Conservation (phyloP, 2,888 invertebrate species). For the Plusia festucae region DNA sequence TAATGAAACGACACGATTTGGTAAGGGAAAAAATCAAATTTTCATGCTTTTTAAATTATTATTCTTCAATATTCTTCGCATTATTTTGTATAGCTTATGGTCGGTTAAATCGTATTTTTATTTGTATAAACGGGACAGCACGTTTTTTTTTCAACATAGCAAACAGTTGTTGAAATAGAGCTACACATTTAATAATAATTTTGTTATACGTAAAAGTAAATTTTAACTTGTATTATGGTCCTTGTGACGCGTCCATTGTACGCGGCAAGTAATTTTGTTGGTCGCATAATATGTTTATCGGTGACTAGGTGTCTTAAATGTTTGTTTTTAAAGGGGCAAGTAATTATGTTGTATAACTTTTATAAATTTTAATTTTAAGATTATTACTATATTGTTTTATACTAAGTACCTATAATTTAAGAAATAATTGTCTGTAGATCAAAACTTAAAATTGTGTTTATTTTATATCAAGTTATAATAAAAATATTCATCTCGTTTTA, state of each 20-base stretch:
- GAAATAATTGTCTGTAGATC: not conserved
- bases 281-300: not conserved
- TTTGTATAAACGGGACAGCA: not conserved
- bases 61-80: not conserved
- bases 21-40: not conserved
- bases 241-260: not conserved
- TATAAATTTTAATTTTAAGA: not conserved
- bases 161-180: not conserved
- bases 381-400: not conserved
- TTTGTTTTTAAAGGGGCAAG: not conserved
- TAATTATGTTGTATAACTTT: not conserved
- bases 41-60: not conserved
- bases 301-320: not conserved
- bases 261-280: not conserved
- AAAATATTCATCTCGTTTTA: not conserved
- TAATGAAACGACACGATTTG: not conserved
- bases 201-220: conserved; percentile 1
- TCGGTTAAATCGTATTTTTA: not conserved
- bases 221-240: not conserved
- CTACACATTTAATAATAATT: not conserved
- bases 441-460: conserved; percentile 4
- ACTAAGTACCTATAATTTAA: not conserved
- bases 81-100: not conserved
- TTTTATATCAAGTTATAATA: not conserved
- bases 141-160: not conserved